Evolutionary conservation across 2,888 invertebrate species (phyloP).

Genomic region (Lacanobia oleracea): DNA sequence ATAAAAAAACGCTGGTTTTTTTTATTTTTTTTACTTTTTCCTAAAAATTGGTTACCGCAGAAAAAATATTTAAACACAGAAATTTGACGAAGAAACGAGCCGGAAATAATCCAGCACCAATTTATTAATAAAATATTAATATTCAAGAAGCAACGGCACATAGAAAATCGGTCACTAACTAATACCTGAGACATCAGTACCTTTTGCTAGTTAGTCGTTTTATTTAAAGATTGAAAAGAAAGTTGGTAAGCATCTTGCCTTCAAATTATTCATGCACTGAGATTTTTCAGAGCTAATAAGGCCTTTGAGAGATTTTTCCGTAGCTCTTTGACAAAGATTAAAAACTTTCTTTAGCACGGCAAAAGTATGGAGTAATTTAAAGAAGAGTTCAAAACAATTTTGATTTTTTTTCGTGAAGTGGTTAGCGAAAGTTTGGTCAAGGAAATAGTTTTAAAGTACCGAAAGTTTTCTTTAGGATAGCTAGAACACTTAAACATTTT

Average conservation of each 20-base stretch:
- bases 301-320: slow-evolving; percentile 2
- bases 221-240: background rate
- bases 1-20: background rate
- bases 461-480: background rate
- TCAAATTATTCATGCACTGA: slow-evolving; percentile 2
- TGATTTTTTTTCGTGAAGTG: background rate
- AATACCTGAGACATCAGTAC: background rate
- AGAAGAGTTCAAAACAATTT: background rate
- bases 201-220: no score
- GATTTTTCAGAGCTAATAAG: slow-evolving; percentile 27
- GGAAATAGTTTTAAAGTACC: background rate
- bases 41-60: background rate
- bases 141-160: rapidly evolving
- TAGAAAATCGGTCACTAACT: background rate
- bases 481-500: background rate
- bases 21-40: background rate
- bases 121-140: background rate
- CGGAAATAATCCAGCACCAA: background rate
- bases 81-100: background rate
- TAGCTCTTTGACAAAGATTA: slow-evolving; percentile 12
- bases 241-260: no score
- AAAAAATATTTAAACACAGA: background rate
- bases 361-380: background rate
- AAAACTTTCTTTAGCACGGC: background rate
- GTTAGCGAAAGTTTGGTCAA: background rate